Evolutionary conservation across 2,113 vertebrate species (phyloP), one percentile per base, ranked within the genome.

Genomic region (Urocolius indicus): DNA sequence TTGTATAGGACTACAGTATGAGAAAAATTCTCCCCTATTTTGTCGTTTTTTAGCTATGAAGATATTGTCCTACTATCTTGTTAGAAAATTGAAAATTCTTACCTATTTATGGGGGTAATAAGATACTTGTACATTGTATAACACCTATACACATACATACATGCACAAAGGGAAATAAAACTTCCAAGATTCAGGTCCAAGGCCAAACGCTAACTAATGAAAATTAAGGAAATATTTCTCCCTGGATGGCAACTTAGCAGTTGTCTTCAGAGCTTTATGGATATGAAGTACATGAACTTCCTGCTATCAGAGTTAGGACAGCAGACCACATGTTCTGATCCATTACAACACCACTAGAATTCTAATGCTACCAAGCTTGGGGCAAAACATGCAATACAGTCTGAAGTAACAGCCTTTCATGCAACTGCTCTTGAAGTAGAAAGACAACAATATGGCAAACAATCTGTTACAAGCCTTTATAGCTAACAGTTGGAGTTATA

Each of bases 81-180:
- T 22, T 22, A 67, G 67, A 58, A 54, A 85, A 36, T 4, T 20
- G 11, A 49, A 63, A 36, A 48, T 11, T 16, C 3, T 9, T n/a
- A 1, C 27, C 15, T 65, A 8, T 22, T 55, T 73, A 32, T 15
- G 23, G 23, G 11, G 2, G 1, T 16, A 62, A 48, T 27, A 75
- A 82, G 5, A 7, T 46, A 20, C 13, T 5, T 7, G 49, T 22
- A 19, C 21, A 27, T 57, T 41, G 23, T 6, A 14, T 9, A 48
- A 48, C 18, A 55, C 3, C n/a, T 73, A 21, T 0, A 0, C 24
- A 49, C 9, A 16, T 23, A 18, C 9, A 12, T 20, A 20, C 4
- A 10, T 18, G 12, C 18, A 61, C 27, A 66, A 57, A 54, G 30
- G 43, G 36, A 63, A 81, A 65, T 9, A 54, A 52, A 78, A 30